Percentiles rank a stretch among this genome's conserved stretches.
Evolutionary conservation across 2,888 invertebrate species (phyloP).

Genomic region (Epiblema foenella): DNA sequence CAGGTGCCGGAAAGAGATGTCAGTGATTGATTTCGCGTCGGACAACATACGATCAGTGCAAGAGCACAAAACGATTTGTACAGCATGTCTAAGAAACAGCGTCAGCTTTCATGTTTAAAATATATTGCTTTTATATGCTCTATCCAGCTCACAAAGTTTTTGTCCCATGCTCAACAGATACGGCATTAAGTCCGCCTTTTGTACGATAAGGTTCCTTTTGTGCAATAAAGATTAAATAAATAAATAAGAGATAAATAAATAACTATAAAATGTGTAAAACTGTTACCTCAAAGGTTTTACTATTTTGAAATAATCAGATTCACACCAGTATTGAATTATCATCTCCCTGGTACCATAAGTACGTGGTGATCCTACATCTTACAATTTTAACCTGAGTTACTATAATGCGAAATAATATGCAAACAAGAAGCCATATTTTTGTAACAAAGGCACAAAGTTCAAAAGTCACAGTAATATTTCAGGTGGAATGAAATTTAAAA

Average conservation of each 20-base stretch:
- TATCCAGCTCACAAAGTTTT: neutral
- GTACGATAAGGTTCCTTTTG: no score
- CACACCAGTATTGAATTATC: neutral
- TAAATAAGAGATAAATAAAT: no score
- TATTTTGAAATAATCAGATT: neutral
- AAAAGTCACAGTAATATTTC: constrained; percentile 44
- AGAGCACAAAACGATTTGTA: constrained; percentile 60
- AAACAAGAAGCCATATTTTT: constrained; percentile 5
- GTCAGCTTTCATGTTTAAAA: constrained; percentile 4
- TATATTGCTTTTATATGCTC: neutral
- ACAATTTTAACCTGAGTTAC: neutral
- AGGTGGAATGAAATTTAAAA: constrained; percentile 46
- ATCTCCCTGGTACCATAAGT: neutral
- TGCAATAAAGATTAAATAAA: no score
- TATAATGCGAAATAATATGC: constrained; percentile 1
- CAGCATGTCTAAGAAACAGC: constrained; percentile 54
- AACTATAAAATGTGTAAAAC: no score
- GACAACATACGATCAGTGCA: constrained; percentile 58
- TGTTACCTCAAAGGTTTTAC: neutral
- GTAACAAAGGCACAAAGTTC: constrained; percentile 11
- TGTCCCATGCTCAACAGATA: no score
- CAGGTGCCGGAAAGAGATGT: constrained; percentile 66
- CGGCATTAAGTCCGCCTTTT: no score
- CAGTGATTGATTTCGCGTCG: constrained; percentile 74
- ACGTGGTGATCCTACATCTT: neutral